Evolutionary conservation across 2,888 invertebrate genomes (phyloP).

Genomic region (Drosophila meridiana): DNA sequence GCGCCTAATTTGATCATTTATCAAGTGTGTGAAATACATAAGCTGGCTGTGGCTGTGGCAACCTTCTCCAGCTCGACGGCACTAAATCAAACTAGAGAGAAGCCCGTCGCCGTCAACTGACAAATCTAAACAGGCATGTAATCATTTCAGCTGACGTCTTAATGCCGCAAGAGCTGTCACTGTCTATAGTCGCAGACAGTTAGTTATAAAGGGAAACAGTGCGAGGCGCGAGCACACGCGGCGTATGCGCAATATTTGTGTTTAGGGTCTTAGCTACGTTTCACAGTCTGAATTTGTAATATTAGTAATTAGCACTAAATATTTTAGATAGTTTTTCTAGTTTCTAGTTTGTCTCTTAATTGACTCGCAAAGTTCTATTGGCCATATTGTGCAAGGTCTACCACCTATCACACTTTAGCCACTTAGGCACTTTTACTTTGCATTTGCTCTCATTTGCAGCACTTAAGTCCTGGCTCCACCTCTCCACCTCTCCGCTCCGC

Average conservation of each 20-base stretch:
- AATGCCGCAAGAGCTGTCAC: slow-evolving; percentile 64
- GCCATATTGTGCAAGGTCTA: slow-evolving; percentile 11
- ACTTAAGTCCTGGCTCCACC: slow-evolving; percentile 49
- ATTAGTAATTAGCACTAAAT: background rate
- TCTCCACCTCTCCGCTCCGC: slow-evolving; percentile 14
- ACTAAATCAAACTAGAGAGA: slow-evolving; percentile 50
- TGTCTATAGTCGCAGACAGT: slow-evolving; percentile 57
- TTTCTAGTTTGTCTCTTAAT: background rate
- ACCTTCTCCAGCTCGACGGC: slow-evolving; percentile 12
- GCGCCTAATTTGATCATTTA: slow-evolving; percentile 78
- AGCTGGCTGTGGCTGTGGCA: slow-evolving; percentile 58
- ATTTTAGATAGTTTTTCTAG: background rate
- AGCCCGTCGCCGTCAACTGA: slow-evolving; percentile 46
- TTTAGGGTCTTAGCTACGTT: background rate
- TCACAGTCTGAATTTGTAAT: background rate
- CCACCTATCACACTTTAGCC: slow-evolving; percentile 21
- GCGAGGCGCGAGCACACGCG: slow-evolving; percentile 26
- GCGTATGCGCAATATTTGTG: slow-evolving; percentile 54
- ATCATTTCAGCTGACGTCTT: slow-evolving; percentile 74
- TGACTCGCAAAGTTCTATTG: background rate
- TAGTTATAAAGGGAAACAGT: slow-evolving; percentile 43
- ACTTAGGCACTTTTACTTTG: slow-evolving; percentile 46
- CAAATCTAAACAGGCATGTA: slow-evolving; percentile 79
- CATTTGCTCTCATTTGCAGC: slow-evolving; percentile 63
- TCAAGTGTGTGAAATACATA: slow-evolving; percentile 76